phyloP scores from a whole-genome alignment of 2,888 invertebrate genomes.

The Ecliptopera silaceata region DNA sequence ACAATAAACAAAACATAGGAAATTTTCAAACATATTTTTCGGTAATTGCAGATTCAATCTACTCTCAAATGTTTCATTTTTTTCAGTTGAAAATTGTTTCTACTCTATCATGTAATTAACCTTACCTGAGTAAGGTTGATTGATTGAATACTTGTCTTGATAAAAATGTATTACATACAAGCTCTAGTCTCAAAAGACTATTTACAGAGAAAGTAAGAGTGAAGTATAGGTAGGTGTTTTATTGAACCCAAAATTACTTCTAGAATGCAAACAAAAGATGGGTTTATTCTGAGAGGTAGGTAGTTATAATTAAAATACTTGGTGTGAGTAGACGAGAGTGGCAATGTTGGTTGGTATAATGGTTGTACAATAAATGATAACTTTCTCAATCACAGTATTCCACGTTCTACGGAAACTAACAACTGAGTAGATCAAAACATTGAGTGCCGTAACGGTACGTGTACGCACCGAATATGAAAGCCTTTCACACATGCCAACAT shows the following conservation, averaged over 20 bases:
- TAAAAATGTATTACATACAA: too few relatives aligned
- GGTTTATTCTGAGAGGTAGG: neutral
- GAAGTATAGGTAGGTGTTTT: neutral
- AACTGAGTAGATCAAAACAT: slow-evolving; percentile 47
- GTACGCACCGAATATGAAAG: slow-evolving; percentile 48
- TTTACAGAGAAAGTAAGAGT: neutral
- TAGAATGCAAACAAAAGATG: neutral
- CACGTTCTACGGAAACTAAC: slow-evolving; percentile 41
- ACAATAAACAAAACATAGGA: too few relatives aligned
- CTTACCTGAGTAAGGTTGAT: too few relatives aligned
- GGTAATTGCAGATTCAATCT: too few relatives aligned
- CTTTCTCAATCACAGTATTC: slow-evolving; percentile 49
- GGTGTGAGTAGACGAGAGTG: neutral
- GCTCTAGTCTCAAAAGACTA: too few relatives aligned
- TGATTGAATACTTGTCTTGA: too few relatives aligned
- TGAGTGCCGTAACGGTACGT: slow-evolving; percentile 63
- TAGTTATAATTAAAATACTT: neutral
- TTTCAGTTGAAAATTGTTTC: too few relatives aligned
- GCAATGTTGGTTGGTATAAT: neutral
- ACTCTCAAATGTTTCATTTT: too few relatives aligned
- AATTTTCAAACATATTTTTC: too few relatives aligned
- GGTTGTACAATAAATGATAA: slow-evolving; percentile 13
- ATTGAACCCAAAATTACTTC: neutral
- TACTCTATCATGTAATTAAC: too few relatives aligned
- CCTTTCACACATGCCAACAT: slow-evolving; percentile 74